phyloP scores from a whole-genome alignment of 2,888 invertebrate species.

The Eupithecia exiguata region DNA sequence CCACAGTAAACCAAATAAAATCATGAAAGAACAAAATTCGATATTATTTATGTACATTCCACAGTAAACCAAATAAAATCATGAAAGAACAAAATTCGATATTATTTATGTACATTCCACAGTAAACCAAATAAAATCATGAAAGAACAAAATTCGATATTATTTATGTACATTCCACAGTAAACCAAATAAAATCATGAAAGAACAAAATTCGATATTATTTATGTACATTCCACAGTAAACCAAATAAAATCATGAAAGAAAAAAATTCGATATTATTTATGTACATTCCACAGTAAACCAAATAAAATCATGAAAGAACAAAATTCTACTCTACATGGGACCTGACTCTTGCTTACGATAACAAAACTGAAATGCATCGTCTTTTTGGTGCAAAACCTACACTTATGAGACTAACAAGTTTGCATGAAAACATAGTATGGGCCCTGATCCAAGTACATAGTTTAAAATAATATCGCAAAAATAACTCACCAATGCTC shows the following conservation, averaged over 20 bases:
- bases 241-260: background rate
- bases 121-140: background rate
- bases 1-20: background rate
- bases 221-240: too few relatives aligned
- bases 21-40: background rate
- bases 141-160: background rate
- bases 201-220: too few relatives aligned
- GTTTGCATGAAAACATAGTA: background rate
- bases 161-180: background rate
- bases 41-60: background rate
- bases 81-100: too few relatives aligned
- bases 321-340: too few relatives aligned
- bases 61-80: background rate
- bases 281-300: background rate
- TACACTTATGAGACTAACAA: background rate
- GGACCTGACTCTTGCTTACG: background rate
- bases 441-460: background rate
- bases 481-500: constrained; percentile 88
- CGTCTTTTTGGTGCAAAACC: background rate
- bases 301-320: background rate
- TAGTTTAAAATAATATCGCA: background rate
- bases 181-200: background rate
- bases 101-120: too few relatives aligned
- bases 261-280: background rate
- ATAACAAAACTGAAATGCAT: background rate